These are phyloP conservation scores for Exephanes ischioxanthus DNA, from an alignment of 2,888 invertebrate species.

Conservation along the genomic window DNA sequence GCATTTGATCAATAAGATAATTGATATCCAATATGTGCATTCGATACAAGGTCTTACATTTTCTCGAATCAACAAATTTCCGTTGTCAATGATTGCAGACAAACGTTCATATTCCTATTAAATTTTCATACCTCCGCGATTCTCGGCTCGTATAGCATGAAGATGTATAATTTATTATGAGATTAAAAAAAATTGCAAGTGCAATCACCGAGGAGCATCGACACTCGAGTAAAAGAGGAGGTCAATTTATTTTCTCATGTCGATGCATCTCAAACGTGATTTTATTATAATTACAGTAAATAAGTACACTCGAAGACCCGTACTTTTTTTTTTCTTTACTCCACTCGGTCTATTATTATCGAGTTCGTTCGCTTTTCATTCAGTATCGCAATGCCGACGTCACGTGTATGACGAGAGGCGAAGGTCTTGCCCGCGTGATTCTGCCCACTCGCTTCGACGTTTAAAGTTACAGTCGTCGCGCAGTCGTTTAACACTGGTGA, in stretches of 20 bases:
- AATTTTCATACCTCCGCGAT: background rate
- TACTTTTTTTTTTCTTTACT: background rate
- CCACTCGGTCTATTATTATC: conserved; percentile 17
- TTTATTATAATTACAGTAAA: background rate
- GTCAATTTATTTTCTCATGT: conserved; percentile 14
- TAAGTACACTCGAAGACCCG: background rate
- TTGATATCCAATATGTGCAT: background rate
- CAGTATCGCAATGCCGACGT: background rate
- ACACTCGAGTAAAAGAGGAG: background rate
- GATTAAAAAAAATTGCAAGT: conserved; percentile 1
- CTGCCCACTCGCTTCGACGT: conserved; percentile 44
- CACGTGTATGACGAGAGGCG: conserved; percentile 27
- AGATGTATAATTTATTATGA: background rate
- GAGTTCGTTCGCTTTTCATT: conserved; percentile 22
- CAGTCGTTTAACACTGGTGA: conserved; percentile 39
- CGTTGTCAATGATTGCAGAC: background rate
- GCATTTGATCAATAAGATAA: background rate
- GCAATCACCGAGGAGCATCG: conserved; percentile 1
- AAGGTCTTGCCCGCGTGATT: conserved; percentile 41
- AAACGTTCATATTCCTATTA: background rate
- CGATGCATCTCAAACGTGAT: background rate
- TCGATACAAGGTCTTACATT: background rate
- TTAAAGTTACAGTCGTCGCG: conserved; percentile 28
- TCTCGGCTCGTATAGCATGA: background rate
- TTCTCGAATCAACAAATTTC: no score